Base-by-base conservation (phyloP, 2,888 invertebrate species). In the Tineola bisselliella region DNA sequence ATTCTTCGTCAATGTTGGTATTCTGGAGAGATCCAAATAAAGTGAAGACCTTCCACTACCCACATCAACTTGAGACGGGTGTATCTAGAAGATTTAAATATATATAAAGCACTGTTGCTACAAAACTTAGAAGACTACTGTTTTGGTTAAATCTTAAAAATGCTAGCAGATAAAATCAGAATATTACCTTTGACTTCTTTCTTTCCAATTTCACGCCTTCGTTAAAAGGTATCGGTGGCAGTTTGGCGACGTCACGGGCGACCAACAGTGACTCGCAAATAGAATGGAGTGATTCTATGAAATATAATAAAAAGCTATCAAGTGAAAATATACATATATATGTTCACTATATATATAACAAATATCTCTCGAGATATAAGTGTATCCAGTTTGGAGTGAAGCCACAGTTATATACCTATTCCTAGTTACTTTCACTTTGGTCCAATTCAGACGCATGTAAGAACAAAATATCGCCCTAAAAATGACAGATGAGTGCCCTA, bases 241-340 rank as follows among this genome's bases (percentile, higher is more conserved):
- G 74, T 33, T 89, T 90, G 0, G 90, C 90, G 62, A 94, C 92
- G 66, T 94, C 93, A 63, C 94, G 87, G 0, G 95, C 94, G 30
- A 96, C 94, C 63, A 91, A 86, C 72, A 96, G 91, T 38, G 95
- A 93, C 75, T 97, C 97, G 67, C 94, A 93, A 65, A 98, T 94
- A 0, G 96, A 93, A 74, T 92, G 93, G 61, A 98, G 80, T 0
- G 96, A 96, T 87, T 97, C 98, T 96, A 80, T 43, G 84, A 83
- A 67, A 63, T 44, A 44, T n/a, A 13, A 5, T 43, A 43, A 43
- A 43, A n/a, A 43, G 8, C 6, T 25, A 25, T 25, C 6, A 25
- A 25, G 6, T 4, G 6, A 25, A 25, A 25, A 25, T n/a, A n/a
- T n/a, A n/a, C n/a, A n/a, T n/a, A n/a, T n/a, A n/a, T n/a, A n/a